Base-by-base conservation (phyloP, 2,797 vertebrate genomes). In the Limosa lapponica region DNA sequence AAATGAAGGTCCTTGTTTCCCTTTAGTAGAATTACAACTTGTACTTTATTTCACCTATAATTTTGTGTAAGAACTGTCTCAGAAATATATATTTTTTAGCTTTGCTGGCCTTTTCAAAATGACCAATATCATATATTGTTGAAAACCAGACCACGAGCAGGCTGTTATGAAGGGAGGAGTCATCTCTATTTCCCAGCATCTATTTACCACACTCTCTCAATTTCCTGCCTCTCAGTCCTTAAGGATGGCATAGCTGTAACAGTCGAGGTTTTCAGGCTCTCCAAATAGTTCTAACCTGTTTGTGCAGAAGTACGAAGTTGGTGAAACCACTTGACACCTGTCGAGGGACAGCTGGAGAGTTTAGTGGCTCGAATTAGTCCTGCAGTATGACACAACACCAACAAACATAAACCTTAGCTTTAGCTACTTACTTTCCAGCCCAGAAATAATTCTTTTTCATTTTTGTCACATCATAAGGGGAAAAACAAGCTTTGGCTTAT, bases 281-380 rank as follows among this genome's bases (percentile, higher is more conserved):
- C 82, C 8, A 19, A 83, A 87, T 74, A 90, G 73, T 80, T 86
- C 34, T 80, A n/a, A 70, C 0, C 1, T 90, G 74, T 85, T 92
- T 93, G 87, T 87, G 55, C 57, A 81, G 52, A 83, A 87, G 67
- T 86, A 89, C 46, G 72, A 36, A 30, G 62, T 88, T 92, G 87
- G 37, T 66, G 93, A 93, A 91, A 80, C 72, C 11, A 0, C 67
- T 72, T 91, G 67, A 94, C 94, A 95, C 95, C 97, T 97, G 95
- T 96, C 16, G 22, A 95, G 28, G 17, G 77, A 94, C 95, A 97
- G 96, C 96, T 97, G 95, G 73, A 41, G 66, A 85, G 44, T 90
- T 85, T 49, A 94, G 78, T 66, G 74, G 44, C 78, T 97, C 95
- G 87, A 95, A 61, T 51, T 85, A 93, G 71, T 55, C 87, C 91